These are phyloP conservation scores for Drosophila teissieri DNA, from an alignment of 1,140 invertebrate genomes.

Conservation along the genomic window DNA sequence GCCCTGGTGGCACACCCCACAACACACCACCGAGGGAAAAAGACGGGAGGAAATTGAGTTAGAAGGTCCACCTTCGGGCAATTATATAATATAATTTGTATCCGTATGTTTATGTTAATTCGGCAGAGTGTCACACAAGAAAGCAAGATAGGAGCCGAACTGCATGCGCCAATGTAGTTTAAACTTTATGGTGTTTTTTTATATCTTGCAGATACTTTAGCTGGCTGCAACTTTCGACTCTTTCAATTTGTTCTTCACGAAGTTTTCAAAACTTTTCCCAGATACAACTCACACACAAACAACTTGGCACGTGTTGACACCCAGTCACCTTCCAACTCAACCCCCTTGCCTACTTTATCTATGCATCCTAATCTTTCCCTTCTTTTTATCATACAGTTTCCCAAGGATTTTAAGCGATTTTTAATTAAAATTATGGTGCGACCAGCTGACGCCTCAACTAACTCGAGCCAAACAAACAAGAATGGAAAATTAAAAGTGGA, in stretches of 20 bases:
- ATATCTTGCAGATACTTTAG: conserved; percentile 72
- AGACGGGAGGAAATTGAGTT: conserved; percentile 14
- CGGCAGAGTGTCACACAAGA: conserved; percentile 43
- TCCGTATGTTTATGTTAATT: conserved; percentile 77
- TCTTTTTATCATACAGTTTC: conserved; percentile 34
- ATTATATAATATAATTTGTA: conserved; percentile 36
- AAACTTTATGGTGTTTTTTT: conserved; percentile 27
- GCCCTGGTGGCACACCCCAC: conserved; percentile 61
- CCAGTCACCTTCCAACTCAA: conserved; percentile 52
- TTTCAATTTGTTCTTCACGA: conserved; percentile 56
- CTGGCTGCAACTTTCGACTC: conserved; percentile 38
- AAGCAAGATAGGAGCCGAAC: conserved; percentile 48
- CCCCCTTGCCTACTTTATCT: background rate
- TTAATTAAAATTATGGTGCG: conserved; percentile 77
- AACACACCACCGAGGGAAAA: conserved; percentile 1
- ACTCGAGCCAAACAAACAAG: conserved; percentile 40
- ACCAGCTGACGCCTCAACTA: conserved; percentile 67
- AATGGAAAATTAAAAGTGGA: conserved; percentile 26
- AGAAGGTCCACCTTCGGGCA: conserved; percentile 5
- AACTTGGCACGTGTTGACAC: conserved; percentile 80
- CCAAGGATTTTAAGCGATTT: conserved; percentile 78
- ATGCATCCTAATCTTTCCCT: conserved; percentile 13
- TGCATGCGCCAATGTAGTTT: conserved; percentile 63
- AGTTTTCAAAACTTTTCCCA: conserved; percentile 53
- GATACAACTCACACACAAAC: conserved; percentile 41